Evolutionary conservation across 2,797 vertebrate species (phyloP).

Genomic region (Clamator glandarius): DNA sequence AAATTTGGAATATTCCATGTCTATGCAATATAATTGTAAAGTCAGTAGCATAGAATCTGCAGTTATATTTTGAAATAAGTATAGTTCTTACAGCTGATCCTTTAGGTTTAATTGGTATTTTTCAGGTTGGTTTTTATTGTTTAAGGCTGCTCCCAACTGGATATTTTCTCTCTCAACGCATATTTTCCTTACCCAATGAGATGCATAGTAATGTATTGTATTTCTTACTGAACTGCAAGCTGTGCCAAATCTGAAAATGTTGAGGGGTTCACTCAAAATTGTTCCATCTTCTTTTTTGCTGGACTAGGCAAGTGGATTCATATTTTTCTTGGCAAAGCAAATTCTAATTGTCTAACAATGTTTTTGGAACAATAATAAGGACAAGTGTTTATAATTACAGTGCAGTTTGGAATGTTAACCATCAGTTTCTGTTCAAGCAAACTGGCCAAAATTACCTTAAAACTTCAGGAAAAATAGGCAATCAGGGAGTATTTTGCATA

Average conservation of each 20-base stretch:
- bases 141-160: background rate
- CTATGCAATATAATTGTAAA: background rate
- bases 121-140: background rate
- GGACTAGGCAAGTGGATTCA: background rate
- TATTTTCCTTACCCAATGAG: background rate
- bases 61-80: background rate
- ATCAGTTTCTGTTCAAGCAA: slow-evolving; percentile 13
- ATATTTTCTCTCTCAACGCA: background rate
- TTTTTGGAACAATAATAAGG: slow-evolving; percentile 27
- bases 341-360: slow-evolving; percentile 42
- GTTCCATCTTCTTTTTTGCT: background rate
- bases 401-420: slow-evolving; percentile 27
- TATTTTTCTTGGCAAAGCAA: slow-evolving; percentile 52
- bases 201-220: background rate
- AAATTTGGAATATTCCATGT: background rate
- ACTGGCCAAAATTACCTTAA: slow-evolving; percentile 25
- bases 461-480: background rate
- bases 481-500: slow-evolving; percentile 10
- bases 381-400: slow-evolving; percentile 52
- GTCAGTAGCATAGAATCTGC: background rate
- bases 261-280: background rate
- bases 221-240: background rate
- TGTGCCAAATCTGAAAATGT: slow-evolving; percentile 10
- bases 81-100: background rate
- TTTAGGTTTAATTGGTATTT: background rate